Evolutionary conservation across 2,888 invertebrate genomes (phyloP), one percentile per base, ranked within the genome.

Genomic region (Dichetophora obliterata): DNA sequence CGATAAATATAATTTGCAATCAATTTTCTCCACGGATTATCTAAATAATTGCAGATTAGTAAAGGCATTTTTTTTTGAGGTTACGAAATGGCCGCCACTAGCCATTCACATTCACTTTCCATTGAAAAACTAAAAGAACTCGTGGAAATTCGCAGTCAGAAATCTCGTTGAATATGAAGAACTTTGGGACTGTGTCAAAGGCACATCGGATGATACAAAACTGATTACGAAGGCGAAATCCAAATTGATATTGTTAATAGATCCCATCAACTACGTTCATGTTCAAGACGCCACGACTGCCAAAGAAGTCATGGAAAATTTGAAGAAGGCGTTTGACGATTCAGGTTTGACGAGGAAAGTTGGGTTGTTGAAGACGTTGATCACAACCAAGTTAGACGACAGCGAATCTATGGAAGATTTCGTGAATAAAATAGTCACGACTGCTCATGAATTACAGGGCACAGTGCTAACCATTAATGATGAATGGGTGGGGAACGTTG

Each of bases 401-500:
- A 37, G 37, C 37, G n/a, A 63, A 4, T 22, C 61, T 11, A 61
- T 61, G 27, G 61, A 61, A 61, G 31, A 61, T 27, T 61, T 61
- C 27, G 27, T 61, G 22, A 27, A 27, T 24, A 24, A 78, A 75
- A 68, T 57, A 66, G 52, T 65, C 59, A 34, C 68, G 54, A 22
- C 31, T 43, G 75, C 78, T 43, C 77, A 78, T 14, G 73, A 74
- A 22, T 9, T 77, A 22, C 27, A 65, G 6, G 63, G 74, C 50
- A 61, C 71, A 63, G 73, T 66, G 4, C 68, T 79, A 74, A 50
- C 63, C 5, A 75, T 79, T 1, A 65, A 48, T 16, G 78, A 79
- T 8, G 78, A 76, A 24, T 80, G 77, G 79, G 63, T 77, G 5
- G 76, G n/a, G 77, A 0, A 74, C 80, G 2, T 19, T 78, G 16